Evolutionary conservation across 2,113 vertebrate species (phyloP).

Genomic region (Vanacampus margaritifer): DNA sequence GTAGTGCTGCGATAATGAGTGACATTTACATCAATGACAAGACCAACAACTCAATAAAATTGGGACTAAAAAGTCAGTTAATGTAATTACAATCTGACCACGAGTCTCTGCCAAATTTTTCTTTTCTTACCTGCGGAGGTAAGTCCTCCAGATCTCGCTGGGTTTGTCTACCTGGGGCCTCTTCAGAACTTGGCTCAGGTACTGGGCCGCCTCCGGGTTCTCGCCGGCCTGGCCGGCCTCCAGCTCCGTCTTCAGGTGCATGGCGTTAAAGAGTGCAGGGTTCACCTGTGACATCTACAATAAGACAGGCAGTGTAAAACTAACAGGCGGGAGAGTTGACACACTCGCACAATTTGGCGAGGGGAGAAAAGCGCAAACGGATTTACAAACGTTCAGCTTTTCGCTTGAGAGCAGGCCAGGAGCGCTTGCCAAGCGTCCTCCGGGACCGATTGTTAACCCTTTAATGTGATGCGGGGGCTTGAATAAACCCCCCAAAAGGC

Average conservation of each 20-base stretch:
- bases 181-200: slow-evolving; percentile 86
- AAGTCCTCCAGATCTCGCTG: slow-evolving; percentile 90
- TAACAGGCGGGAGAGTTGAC: slow-evolving; percentile 25
- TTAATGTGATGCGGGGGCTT: slow-evolving; percentile 48
- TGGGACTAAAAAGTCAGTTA: not conserved
- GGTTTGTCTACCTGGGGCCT: slow-evolving; percentile 81
- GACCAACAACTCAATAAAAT: not conserved
- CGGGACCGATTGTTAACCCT: slow-evolving; percentile 43
- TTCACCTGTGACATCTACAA: slow-evolving; percentile 84
- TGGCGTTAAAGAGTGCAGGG: slow-evolving; percentile 80
- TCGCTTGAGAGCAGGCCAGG: slow-evolving; percentile 62
- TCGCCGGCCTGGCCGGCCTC: slow-evolving; percentile 75
- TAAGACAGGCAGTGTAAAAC: slow-evolving; percentile 35
- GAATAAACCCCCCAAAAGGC: slow-evolving; percentile 39
- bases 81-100: not conserved
- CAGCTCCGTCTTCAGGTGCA: slow-evolving; percentile 84
- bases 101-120: not conserved
- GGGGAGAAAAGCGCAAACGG: slow-evolving; percentile 42
- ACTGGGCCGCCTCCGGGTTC: slow-evolving; percentile 76
- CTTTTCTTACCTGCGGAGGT: slow-evolving; percentile 84
- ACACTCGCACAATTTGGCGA: slow-evolving; percentile 36
- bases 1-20: too few relatives aligned
- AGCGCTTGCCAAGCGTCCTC: slow-evolving; percentile 50
- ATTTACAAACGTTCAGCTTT: slow-evolving; percentile 58
- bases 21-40: too few relatives aligned